Conservation (phyloP, 2,797 vertebrate genomes). For the Muscicapa comitata region DNA sequence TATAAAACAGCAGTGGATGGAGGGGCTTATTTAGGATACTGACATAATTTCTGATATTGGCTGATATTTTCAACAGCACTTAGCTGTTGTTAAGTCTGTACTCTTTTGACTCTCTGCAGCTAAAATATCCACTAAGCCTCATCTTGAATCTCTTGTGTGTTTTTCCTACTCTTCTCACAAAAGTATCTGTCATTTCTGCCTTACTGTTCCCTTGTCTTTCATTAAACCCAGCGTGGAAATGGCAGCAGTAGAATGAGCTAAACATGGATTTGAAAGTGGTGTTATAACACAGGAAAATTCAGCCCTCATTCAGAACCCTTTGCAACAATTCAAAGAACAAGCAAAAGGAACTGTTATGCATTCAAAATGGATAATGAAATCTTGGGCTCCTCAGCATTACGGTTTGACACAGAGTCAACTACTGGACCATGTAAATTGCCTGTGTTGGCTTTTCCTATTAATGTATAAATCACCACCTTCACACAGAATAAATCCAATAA, state of each 20-base stretch:
- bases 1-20: neutral
- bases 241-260: neutral
- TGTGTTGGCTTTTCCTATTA: neutral
- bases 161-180: neutral
- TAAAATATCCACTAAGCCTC: neutral
- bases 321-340: neutral
- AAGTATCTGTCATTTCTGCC: neutral
- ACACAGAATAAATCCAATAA: neutral
- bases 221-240: neutral
- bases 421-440: neutral
- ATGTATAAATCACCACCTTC: neutral
- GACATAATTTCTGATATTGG: neutral
- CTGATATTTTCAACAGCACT: neutral
- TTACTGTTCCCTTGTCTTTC: neutral
- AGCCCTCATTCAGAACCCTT: neutral
- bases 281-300: neutral
- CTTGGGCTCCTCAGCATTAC: neutral
- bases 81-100: neutral
- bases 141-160: neutral
- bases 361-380: neutral
- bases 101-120: neutral
- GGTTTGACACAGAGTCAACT: neutral
- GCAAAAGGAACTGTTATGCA: neutral
- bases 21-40: neutral
- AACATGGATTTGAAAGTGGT: neutral